Evolutionary conservation across 2,888 invertebrate genomes (phyloP).

Genomic region (Eupithecia centaureata): DNA sequence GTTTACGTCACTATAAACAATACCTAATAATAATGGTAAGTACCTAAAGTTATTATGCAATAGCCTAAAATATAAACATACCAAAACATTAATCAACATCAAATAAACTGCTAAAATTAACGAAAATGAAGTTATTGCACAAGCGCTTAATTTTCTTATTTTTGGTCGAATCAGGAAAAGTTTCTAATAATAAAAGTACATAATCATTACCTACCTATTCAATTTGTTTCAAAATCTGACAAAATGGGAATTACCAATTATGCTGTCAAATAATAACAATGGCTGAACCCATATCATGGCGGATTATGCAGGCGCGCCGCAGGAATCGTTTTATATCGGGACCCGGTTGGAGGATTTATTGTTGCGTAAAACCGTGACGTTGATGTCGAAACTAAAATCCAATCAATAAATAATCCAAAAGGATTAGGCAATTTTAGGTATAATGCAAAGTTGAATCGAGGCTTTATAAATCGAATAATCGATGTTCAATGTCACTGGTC

Average conservation of each 20-base stretch:
- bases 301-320: constrained; percentile 28
- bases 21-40: neutral
- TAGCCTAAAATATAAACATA: no score
- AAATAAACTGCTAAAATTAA: no score
- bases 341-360: constrained; percentile 12
- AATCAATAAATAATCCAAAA: neutral
- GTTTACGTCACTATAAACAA: neutral
- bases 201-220: neutral
- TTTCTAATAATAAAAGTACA: neutral
- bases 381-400: constrained; percentile 10
- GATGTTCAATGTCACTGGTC: neutral
- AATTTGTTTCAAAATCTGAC: neutral
- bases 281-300: constrained; percentile 22
- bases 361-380: constrained; percentile 11
- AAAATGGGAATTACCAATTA: constrained; percentile 7
- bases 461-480: neutral
- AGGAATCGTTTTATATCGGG: constrained; percentile 13
- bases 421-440: neutral
- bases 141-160: neutral
- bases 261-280: constrained; percentile 17
- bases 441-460: neutral
- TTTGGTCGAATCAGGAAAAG: neutral
- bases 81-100: no score
- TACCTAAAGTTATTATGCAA: neutral
- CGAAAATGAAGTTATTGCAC: neutral